Conservation (phyloP, 2,113 vertebrate species). For the Dendrocopos noguchii region DNA sequence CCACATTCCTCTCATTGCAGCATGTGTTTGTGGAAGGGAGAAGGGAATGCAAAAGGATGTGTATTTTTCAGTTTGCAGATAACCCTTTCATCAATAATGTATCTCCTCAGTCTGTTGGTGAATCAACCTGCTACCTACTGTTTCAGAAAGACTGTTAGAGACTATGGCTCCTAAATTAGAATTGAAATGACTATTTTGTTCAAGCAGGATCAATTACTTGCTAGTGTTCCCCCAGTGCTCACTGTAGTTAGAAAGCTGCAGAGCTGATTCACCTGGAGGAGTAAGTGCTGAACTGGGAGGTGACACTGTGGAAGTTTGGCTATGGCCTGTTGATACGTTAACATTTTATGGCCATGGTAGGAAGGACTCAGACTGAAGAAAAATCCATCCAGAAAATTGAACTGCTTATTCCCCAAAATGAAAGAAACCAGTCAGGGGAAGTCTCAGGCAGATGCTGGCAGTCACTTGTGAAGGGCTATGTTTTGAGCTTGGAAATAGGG, state of each 20-base stretch:
- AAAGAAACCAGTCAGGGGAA: neutral
- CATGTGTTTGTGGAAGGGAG: fast-evolving
- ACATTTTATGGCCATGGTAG: neutral
- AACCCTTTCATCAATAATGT: neutral
- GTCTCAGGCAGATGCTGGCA: neutral
- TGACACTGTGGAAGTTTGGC: neutral
- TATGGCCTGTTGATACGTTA: neutral
- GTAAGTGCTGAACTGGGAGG: neutral
- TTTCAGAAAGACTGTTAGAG: neutral
- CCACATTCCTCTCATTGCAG: neutral
- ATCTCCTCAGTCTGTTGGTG: neutral
- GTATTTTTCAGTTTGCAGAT: neutral
- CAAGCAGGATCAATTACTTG: neutral
- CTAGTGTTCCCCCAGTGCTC: neutral
- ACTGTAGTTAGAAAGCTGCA: neutral
- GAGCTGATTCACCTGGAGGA: neutral
- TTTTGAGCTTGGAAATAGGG: neutral
- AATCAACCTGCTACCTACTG: neutral
- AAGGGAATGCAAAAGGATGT: neutral
- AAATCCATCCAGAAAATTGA: neutral
- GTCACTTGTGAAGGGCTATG: neutral
- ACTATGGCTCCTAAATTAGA: neutral
- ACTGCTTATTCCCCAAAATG: neutral
- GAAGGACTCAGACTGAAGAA: neutral
- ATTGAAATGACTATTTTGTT: neutral